Evolutionary conservation across 2,113 vertebrate species (phyloP).

Genomic region (Erythrocercus mccallii): DNA sequence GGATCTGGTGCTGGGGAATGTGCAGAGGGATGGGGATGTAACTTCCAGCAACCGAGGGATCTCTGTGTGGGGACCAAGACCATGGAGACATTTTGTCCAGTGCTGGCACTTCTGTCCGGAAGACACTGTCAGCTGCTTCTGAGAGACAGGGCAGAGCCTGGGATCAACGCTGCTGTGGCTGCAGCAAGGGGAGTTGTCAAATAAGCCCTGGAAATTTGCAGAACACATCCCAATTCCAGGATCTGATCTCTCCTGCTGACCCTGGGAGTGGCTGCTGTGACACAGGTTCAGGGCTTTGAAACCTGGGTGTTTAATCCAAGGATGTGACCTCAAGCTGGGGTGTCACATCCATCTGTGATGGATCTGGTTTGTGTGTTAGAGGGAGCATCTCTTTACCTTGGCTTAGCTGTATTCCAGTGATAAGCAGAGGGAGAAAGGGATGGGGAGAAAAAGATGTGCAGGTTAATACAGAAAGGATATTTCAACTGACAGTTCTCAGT

Average conservation of each 20-base stretch:
- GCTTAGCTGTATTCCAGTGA: slow-evolving; percentile 13
- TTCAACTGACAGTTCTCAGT: background rate
- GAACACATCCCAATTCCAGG: background rate
- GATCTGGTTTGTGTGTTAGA: background rate
- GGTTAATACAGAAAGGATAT: background rate
- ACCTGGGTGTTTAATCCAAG: background rate
- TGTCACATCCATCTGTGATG: background rate
- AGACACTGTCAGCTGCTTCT: background rate
- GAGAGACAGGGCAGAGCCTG: background rate
- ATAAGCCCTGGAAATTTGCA: background rate
- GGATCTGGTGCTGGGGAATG: background rate
- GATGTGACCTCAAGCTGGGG: background rate
- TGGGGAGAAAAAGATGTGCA: background rate
- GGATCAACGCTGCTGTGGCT: background rate
- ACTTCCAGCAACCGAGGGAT: background rate
- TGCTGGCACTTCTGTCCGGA: background rate
- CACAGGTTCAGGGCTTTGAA: background rate
- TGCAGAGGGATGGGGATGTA: background rate
- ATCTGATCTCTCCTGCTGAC: background rate
- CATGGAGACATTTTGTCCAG: background rate
- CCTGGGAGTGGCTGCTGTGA: background rate
- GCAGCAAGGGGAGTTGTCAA: background rate
- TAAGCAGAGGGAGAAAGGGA: background rate
- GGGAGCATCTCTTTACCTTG: slow-evolving; percentile 32
- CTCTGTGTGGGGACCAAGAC: background rate